Base-by-base conservation (phyloP, 2,113 vertebrate genomes). In the Centropus unirufus region DNA sequence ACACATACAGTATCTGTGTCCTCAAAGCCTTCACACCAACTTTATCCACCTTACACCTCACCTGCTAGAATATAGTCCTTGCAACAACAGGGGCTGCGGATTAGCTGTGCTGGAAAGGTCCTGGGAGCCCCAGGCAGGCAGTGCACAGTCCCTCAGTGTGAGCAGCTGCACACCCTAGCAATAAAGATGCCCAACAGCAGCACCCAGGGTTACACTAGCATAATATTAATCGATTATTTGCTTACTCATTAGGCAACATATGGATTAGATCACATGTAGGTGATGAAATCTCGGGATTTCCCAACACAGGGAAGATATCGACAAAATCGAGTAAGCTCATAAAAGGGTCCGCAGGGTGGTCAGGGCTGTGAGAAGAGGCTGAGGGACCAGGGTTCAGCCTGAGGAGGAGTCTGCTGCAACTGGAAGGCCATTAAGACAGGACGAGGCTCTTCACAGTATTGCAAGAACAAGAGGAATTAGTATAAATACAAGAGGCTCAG, bases 191-290 rank as follows among this genome's bases (percentile, higher is more conserved):
- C 13, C 32, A 62, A 49, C 15, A n/a, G 8, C 49, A 78, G 40
- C 29, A 61, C 34, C 40, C 46, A 42, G 55, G 8, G 32, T 21
- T 59, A 32, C 72, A 58, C 13, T 8, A 24, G 47, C 13, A 22
- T 6, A 22, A 8, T 6, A 29, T 1, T 24, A 40, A 22, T 19
- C 52, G 42, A 23, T 69, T 52, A 47, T 13, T 78, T 15, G 8
- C 6, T 20, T 58, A 11, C 14, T 27, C 1, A 0, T 66, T 13
- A 27, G 9, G n/a, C 0, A 3, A 32, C 12, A 15, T 10, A n/a
- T 0, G 22, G 18, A 36, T 30, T 17, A 61, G 67, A 79, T 2
- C 8, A 57, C 16, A 42, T 6, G 22, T 6, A 47, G 26, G 4
- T 32, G 39, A 8, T 58, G n/a, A 49, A 20, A 42, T 7, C 7